A percentile compares a stretch with the other conserved stretches of the same genome.
Evolutionary conservation across 2,888 invertebrate species (phyloP).

Genomic region (Glaucopsyche alexis): DNA sequence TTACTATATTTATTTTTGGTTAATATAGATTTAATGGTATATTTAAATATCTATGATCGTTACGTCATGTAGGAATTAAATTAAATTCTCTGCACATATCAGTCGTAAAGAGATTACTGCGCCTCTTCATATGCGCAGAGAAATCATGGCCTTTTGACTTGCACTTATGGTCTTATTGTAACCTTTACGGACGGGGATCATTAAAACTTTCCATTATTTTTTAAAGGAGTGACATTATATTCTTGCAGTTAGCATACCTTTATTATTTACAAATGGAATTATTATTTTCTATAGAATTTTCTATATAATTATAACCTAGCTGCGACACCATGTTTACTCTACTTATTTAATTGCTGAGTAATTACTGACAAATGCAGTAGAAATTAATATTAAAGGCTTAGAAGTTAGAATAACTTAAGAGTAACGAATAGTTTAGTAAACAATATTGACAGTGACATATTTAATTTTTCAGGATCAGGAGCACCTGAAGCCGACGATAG

Average conservation of each 20-base stretch:
- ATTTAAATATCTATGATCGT: neutral
- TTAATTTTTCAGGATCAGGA: slow-evolving; percentile 87
- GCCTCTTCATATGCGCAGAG: neutral
- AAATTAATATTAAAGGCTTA: no score
- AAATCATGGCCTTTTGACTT: slow-evolving; percentile 5
- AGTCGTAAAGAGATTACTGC: neutral
- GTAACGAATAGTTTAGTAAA: neutral
- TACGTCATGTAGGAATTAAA: no score
- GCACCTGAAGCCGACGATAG: slow-evolving; percentile 95
- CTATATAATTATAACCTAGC: neutral
- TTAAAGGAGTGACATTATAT: slow-evolving; percentile 2
- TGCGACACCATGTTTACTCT: no score
- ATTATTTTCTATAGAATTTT: neutral
- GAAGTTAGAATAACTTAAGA: no score
- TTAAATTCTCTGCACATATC: neutral
- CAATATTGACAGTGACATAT: neutral
- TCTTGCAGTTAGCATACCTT: neutral
- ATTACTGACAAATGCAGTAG: no score
- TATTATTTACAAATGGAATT: neutral
- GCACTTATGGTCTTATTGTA: neutral
- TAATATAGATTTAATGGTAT: neutral
- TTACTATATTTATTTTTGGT: neutral
- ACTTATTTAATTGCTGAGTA: no score
- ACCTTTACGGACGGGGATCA: neutral
- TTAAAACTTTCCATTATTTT: neutral